Percentiles rank a stretch among this genome's conserved stretches.
phyloP scores from a whole-genome alignment of 2,888 invertebrate species.

The Neoaliturus tenellus region DNA sequence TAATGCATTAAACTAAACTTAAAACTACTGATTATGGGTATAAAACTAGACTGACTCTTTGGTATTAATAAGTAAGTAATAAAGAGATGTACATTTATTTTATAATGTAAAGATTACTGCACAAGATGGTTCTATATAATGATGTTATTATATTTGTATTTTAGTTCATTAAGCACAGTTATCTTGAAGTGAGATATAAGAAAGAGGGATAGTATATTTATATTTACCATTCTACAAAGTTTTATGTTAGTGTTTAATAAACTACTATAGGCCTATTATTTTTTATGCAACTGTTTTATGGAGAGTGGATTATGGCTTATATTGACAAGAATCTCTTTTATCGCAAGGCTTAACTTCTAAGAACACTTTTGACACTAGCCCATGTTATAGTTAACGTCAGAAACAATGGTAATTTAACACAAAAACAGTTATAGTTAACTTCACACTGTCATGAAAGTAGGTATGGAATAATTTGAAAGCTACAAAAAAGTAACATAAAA shows the following conservation, averaged over 20 bases:
- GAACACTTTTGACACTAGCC: too few relatives aligned
- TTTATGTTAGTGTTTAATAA: not conserved
- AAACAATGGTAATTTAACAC: too few relatives aligned
- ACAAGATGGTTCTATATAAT: not conserved
- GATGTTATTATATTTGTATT: not conserved
- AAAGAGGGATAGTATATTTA: not conserved
- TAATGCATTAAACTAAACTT: not conserved
- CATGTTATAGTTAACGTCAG: too few relatives aligned
- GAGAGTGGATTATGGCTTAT: not conserved
- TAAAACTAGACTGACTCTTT: not conserved
- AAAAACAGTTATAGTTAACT: too few relatives aligned
- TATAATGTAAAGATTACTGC: not conserved
- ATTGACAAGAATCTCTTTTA: not conserved
- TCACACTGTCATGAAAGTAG: too few relatives aligned
- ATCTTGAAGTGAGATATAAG: not conserved
- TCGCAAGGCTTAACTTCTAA: not conserved
- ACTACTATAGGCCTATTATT: not conserved
- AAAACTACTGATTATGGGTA: conserved; percentile 16
- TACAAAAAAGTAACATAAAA: too few relatives aligned
- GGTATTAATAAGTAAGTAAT: conserved; percentile 10
- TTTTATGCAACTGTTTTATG: not conserved
- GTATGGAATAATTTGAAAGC: too few relatives aligned
- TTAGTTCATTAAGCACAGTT: not conserved
- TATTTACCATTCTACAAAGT: not conserved
- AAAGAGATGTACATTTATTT: conserved; percentile 19